Evolutionary conservation across 2,113 vertebrate genomes (phyloP).

Genomic region (Atlantisia rogersi): DNA sequence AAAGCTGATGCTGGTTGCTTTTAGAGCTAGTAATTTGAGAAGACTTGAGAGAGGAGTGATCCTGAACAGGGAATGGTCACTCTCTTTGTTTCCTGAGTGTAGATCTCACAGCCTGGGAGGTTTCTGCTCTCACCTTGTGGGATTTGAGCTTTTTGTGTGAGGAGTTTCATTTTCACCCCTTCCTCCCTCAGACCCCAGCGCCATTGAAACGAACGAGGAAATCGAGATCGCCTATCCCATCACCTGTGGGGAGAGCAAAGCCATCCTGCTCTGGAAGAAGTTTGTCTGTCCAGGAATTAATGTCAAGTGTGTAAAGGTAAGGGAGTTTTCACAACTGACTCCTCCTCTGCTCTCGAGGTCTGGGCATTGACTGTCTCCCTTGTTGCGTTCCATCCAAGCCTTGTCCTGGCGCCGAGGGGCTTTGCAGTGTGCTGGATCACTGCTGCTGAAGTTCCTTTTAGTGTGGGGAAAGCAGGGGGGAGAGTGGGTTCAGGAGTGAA

Average conservation of each 20-base stretch:
- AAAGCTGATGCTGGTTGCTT: background rate
- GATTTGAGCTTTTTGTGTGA: background rate
- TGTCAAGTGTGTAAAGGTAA: slow-evolving; percentile 93
- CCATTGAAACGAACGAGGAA: slow-evolving; percentile 82
- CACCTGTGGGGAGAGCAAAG: slow-evolving; percentile 93
- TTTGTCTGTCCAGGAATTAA: slow-evolving; percentile 97
- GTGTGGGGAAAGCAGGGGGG: background rate
- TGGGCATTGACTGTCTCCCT: background rate
- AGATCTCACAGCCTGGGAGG: background rate
- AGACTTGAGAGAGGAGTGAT: background rate
- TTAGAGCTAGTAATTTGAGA: background rate
- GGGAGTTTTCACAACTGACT: background rate
- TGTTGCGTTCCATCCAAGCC: background rate
- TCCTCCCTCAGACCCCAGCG: slow-evolving; percentile 78
- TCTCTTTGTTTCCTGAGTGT: background rate
- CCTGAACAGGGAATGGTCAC: background rate
- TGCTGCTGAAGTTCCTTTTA: background rate
- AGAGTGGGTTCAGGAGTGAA: background rate
- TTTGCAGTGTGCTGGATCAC: background rate
- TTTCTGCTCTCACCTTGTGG: background rate
- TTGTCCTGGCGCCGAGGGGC: background rate
- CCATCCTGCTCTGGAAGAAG: slow-evolving; percentile 93
- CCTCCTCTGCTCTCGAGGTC: background rate
- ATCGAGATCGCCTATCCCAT: slow-evolving; percentile 92
- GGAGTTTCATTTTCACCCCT: background rate